Percentiles rank a stretch among this genome's conserved stretches.
Conservation (phyloP, 1,140 invertebrate species). For the Bombus waltoni region DNA sequence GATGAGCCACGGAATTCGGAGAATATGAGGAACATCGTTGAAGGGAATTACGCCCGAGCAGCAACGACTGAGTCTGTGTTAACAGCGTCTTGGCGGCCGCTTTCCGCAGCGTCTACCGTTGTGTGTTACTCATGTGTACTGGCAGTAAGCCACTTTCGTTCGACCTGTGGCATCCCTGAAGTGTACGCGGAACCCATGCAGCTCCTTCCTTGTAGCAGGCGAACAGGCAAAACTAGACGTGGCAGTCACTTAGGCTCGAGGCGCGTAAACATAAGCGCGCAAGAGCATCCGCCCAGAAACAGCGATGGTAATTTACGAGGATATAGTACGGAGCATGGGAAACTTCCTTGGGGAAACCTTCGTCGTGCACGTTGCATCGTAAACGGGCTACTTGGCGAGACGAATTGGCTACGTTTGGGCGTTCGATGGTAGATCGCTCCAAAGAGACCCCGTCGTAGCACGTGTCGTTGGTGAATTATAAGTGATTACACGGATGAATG, state of each 20-base stretch:
- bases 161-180: conserved; percentile 14
- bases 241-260: conserved; percentile 50
- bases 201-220: neutral
- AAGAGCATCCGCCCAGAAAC: conserved; percentile 33
- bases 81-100: conserved; percentile 46
- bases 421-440: neutral
- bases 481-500: conserved; percentile 30
- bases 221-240: neutral
- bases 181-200: neutral
- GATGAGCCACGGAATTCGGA: neutral
- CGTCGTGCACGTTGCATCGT: neutral
- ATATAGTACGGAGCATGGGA: neutral
- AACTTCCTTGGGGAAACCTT: neutral
- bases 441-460: neutral
- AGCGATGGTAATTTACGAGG: conserved; percentile 53
- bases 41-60: conserved; percentile 52
- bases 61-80: conserved; percentile 62
- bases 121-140: neutral
- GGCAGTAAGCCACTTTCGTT: conserved; percentile 45
- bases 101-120: neutral
- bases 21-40: conserved; percentile 2
- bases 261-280: conserved; percentile 57
- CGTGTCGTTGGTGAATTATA: conserved; percentile 27
- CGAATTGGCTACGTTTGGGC: neutral
- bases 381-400: conserved; percentile 36